Evolutionary conservation across 2,888 invertebrate genomes (phyloP).

Genomic region (Trissonchulus latispiculum): DNA sequence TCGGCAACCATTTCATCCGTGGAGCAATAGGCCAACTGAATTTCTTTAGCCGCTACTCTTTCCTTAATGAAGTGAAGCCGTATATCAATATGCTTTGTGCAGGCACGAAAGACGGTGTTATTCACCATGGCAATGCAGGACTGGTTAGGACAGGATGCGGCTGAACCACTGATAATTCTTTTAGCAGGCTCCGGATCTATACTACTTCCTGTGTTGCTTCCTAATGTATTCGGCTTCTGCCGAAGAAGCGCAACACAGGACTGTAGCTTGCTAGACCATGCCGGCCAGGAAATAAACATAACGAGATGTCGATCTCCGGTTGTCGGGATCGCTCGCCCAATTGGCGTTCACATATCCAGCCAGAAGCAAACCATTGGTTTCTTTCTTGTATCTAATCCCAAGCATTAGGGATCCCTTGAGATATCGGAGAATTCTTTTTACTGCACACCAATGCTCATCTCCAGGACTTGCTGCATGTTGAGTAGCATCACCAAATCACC

Average conservation of each 20-base stretch:
- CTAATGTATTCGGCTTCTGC: not conserved
- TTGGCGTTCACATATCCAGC: not conserved
- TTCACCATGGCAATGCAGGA: not conserved
- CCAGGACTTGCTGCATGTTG: not conserved
- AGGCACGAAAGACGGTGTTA: not conserved
- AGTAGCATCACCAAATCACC: no score
- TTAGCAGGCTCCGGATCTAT: not conserved
- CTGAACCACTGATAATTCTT: not conserved
- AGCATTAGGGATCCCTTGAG: not conserved
- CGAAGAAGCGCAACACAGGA: not conserved
- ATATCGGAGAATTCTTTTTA: not conserved
- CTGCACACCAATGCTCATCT: not conserved
- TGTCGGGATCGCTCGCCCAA: not conserved
- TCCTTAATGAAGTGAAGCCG: not conserved
- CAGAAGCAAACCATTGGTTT: not conserved
- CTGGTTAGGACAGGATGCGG: not conserved
- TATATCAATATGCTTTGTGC: not conserved
- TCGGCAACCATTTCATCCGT: not conserved
- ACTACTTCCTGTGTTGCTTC: not conserved
- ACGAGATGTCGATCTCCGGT: not conserved
- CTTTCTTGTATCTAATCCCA: not conserved
- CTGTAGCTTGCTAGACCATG: not conserved
- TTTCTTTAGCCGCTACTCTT: not conserved
- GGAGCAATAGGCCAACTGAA: not conserved
- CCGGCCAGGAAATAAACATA: not conserved